Evolutionary conservation across 2,888 invertebrate genomes (phyloP), one percentile per base, ranked within the genome.

Genomic region (Drosophila setosimentum): DNA sequence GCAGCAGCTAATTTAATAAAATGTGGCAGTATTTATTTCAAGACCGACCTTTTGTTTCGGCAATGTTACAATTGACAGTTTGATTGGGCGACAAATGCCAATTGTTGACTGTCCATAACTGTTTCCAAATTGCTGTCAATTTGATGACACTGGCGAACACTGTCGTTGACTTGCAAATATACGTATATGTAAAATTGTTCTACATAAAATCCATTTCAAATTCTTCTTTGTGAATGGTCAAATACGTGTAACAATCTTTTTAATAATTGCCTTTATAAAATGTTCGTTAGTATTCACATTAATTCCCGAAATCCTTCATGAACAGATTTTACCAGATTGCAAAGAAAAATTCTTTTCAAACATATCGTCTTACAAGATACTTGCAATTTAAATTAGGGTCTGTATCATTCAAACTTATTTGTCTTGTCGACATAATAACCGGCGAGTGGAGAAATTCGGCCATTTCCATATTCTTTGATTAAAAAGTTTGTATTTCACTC

Each of bases 1-100:
- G 66, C 37, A 40, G 45, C 57, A 21, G 37, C 10, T 51, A 30
- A 58, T 68, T 79, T 40, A 33, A 10, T 51, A 10, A 40, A 42
- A 54, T 64, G 45, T 21, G 58, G 18, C 16, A 57, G 21, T 32
- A 53, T 55, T 67, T 45, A 58, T 45, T 24, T 45, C 2, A 61
- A 57, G 37, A 66, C 40, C 30, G 49, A 60, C 21, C 11, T 33
- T 42, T 32, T 27, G 51, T 49, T 42, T 45, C n/a, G 16, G 24
- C 13, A 40, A 54, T 48, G 59, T 42, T 32, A 27, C 37, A 33
- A 63, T 50, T 50, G 82, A 60, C 75, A 55, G 63, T 64, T 62
- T 72, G 60, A 72, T 62, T 33, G 55, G 33, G 35, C 4, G 35
- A 51, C 65, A 55, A 82, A 49, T 64, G 67, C 45, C 49, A 60